Evolutionary conservation across 2,113 vertebrate genomes (phyloP).

Genomic region (Dicaeum eximium): DNA sequence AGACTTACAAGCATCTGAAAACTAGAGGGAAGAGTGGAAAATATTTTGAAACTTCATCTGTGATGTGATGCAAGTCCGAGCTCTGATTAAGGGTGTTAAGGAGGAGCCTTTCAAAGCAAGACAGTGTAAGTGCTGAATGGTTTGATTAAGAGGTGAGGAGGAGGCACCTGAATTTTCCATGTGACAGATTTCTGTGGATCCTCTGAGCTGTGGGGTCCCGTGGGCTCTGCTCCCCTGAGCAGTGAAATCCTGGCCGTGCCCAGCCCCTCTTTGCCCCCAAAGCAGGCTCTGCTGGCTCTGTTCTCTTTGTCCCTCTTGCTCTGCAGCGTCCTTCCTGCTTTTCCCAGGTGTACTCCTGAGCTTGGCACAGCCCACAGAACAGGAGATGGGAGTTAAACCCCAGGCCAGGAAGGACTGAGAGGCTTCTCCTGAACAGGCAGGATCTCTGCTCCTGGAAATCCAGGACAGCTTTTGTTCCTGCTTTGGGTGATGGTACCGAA

Average conservation of each 20-base stretch:
- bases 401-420: neutral
- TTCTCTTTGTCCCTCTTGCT: neutral
- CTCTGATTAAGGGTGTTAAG: neutral
- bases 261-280: neutral
- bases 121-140: fast-evolving
- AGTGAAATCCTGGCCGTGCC: neutral
- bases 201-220: neutral
- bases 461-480: neutral
- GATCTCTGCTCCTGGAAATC: neutral
- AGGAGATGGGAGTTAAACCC: neutral
- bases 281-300: neutral
- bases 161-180: neutral
- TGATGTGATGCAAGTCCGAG: neutral
- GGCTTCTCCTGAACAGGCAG: neutral
- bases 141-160: neutral
- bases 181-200: neutral
- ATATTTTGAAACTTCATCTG: conserved; percentile 7
- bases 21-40: conserved; percentile 18
- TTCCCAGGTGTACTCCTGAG: neutral
- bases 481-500: neutral
- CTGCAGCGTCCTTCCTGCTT: neutral
- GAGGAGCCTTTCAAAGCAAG: neutral
- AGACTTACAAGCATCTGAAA: neutral
- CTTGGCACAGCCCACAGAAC: neutral
- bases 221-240: neutral